phyloP scores from a whole-genome alignment of 30 jellyfish, hydroid and myxozoan species.

The Phacellophora camtschatica region DNA sequence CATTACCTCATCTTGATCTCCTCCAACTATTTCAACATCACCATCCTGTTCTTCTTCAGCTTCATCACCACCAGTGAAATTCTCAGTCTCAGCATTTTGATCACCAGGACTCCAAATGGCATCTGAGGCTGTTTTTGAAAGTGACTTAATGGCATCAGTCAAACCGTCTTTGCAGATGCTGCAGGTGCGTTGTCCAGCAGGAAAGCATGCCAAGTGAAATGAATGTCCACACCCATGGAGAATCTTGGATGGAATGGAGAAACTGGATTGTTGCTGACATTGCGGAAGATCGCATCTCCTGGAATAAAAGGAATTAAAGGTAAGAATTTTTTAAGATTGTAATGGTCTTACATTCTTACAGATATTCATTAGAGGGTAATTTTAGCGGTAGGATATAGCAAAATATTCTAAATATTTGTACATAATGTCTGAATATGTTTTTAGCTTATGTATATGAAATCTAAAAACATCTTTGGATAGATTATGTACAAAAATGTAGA shows the following conservation, averaged over 20 bases:
- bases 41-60: background rate
- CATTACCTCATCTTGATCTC: background rate
- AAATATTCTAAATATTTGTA: too few relatives aligned
- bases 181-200: background rate
- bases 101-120: too few relatives aligned
- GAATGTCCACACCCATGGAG: conserved; percentile 46
- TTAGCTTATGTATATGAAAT: too few relatives aligned
- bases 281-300: conserved; percentile 16
- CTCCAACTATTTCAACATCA: background rate
- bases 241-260: background rate
- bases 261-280: background rate
- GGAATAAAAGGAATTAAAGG: background rate
- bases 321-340: background rate
- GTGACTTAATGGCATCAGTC: background rate
- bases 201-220: background rate
- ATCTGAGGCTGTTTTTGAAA: background rate
- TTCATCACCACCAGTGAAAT: background rate
- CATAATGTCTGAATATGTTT: too few relatives aligned
- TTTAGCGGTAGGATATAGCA: background rate
- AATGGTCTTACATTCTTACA: background rate
- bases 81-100: too few relatives aligned
- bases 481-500: too few relatives aligned
- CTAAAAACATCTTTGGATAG: too few relatives aligned
- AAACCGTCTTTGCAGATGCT: background rate
- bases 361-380: background rate